Percentiles rank a stretch among this genome's conserved stretches.
Evolutionary conservation across 2,888 invertebrate genomes (phyloP).

Genomic region (Hybos culiciformis): DNA sequence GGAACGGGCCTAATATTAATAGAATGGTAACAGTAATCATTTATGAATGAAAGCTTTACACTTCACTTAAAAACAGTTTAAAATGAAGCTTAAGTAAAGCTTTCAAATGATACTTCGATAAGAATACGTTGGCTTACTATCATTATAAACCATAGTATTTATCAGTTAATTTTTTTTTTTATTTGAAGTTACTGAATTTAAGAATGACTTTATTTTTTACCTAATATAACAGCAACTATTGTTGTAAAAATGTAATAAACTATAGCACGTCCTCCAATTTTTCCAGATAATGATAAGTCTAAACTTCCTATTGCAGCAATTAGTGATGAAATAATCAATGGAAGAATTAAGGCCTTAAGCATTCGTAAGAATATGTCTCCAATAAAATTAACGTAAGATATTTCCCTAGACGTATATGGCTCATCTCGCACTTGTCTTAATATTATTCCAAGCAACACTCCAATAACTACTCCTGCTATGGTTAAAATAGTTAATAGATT

Average conservation of each 20-base stretch:
- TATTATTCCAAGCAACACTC: constrained; percentile 39
- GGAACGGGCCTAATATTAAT: too few species aligned
- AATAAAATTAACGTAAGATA: constrained; percentile 54
- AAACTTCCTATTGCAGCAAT: constrained; percentile 55
- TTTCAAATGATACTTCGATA: too few species aligned
- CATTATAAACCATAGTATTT: too few species aligned
- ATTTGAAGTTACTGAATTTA: too few species aligned
- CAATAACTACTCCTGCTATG: constrained; percentile 42
- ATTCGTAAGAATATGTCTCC: constrained; percentile 60
- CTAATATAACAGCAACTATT: constrained; percentile 51
- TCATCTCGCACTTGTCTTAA: constrained; percentile 21
- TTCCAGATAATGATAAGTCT: constrained; percentile 51
- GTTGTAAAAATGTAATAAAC: constrained; percentile 57
- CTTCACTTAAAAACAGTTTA: too few species aligned
- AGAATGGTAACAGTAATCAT: too few species aligned
- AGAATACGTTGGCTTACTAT: too few species aligned
- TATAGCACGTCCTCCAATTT: constrained; percentile 51
- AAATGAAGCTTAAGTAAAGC: too few species aligned
- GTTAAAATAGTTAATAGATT: constrained; percentile 45
- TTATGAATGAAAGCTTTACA: too few species aligned
- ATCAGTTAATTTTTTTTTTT: too few species aligned
- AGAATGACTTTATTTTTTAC: too few species aligned
- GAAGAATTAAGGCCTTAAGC: constrained; percentile 59
- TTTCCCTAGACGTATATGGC: constrained; percentile 42
- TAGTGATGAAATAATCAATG: constrained; percentile 53